Base-by-base conservation (phyloP, 2,888 invertebrate species). In the Heliothis peltigera region DNA sequence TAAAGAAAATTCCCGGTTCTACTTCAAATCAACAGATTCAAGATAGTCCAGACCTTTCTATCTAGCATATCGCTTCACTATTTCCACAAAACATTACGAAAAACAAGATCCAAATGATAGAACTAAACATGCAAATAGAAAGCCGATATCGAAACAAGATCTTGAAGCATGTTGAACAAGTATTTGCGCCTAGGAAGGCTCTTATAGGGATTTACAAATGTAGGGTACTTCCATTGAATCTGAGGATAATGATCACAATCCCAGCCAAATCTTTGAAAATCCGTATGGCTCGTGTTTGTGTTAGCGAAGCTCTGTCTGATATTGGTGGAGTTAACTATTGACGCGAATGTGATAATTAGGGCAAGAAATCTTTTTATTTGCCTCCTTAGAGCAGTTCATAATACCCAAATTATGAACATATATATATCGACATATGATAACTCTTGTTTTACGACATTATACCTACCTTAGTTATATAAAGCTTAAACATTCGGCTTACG, bases 181-280 rank as follows among this genome's bases (percentile, higher is more conserved):
- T 86, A 83, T 85, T 86, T 86, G 80, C 81, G 87, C 83, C 84
- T 84, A 81, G 82, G 77, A 82, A 81, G 80, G 80, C 84, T 84
- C 86, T 87, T 87, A 85, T 70, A 81, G 78, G 87, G 88, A 86
- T 87, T 88, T 87, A 84, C 84, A 85, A 85, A 88, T 87, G 85
- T 85, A 82, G 87, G 86, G 79, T 84, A 86, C 82, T 84, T 82
- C 84, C 85, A 84, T 86, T 82, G 87, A 86, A 87, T 88, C 87
- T 82, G 81, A 70, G 87, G 89, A 90, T 91, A 91, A 91, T 89
- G 89, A 89, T 88, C 84, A 80, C 87, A 88, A 89, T 88, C 87
- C 89, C 79, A 79, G 82, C 79, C 70, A 84, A 84, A 87, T 85
- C 84, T 84, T 56, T 77, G 77, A 75, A 79, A 83, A 88, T 86